Percentiles rank a stretch among this genome's conserved stretches.
Conservation (phyloP, 2,113 vertebrate species). For the Daphoenositta chrysoptera region DNA sequence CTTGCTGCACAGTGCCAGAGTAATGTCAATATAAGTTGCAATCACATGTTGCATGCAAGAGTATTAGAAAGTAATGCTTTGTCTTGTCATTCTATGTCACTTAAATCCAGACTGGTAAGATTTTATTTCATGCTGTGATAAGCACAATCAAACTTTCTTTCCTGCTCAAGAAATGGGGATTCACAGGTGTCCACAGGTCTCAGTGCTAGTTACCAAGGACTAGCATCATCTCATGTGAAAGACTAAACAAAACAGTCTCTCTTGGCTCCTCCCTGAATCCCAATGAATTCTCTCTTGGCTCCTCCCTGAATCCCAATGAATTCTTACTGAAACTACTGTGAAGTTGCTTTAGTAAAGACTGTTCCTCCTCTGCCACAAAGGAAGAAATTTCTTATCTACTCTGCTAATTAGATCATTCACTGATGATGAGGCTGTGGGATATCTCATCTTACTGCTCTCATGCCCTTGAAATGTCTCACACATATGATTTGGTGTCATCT, state of each 20-base stretch:
- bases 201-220: background rate
- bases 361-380: background rate
- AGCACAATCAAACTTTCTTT: background rate
- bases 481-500: background rate
- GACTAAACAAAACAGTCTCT: background rate
- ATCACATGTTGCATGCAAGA: background rate
- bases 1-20: background rate
- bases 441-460: background rate
- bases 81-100: background rate
- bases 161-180: background rate
- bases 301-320: background rate
- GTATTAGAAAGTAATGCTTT: background rate
- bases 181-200: background rate
- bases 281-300: background rate
- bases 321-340: background rate
- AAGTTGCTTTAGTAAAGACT: background rate
- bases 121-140: background rate
- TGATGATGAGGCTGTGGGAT: background rate
- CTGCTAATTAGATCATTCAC: background rate
- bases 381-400: background rate
- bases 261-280: background rate
- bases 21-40: background rate
- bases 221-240: background rate
- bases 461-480: background rate
- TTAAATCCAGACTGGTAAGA: background rate